Percentiles rank a stretch among this genome's conserved stretches.
Evolutionary conservation across 2,797 vertebrate genomes (phyloP).

Genomic region (Apogon hyalosoma): DNA sequence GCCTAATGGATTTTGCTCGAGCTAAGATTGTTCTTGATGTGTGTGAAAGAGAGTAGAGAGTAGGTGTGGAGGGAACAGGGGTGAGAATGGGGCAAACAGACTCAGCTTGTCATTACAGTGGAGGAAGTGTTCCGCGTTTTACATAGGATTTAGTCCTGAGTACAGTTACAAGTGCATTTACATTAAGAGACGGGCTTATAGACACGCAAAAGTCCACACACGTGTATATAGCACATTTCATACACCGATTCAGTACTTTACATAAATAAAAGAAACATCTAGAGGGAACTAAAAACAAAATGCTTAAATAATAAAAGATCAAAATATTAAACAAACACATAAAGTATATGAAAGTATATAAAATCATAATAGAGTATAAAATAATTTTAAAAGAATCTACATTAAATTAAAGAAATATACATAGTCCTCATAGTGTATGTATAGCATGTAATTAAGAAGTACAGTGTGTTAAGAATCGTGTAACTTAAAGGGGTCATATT

Average conservation of each 20-base stretch:
- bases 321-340: neutral
- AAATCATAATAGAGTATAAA: no score
- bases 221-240: neutral
- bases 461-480: no score
- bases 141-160: conserved; percentile 8
- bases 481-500: no score
- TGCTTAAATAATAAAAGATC: neutral
- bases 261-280: no score
- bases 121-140: conserved; percentile 17
- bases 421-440: no score
- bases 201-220: no score
- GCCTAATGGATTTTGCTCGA: conserved; percentile 60
- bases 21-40: conserved; percentile 49
- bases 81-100: conserved; percentile 33
- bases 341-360: neutral
- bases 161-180: conserved; percentile 1
- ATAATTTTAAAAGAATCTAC: no score
- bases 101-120: conserved; percentile 16
- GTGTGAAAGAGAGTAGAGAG: conserved; percentile 28
- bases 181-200: neutral
- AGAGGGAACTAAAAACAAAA: neutral
- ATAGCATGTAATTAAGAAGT: no score
- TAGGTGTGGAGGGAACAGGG: conserved; percentile 41
- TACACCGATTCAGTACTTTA: no score
- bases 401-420: no score